These are phyloP conservation scores for Neocrepidodera transversa DNA, from an alignment of 2,888 invertebrate genomes.

Conservation along the genomic window DNA sequence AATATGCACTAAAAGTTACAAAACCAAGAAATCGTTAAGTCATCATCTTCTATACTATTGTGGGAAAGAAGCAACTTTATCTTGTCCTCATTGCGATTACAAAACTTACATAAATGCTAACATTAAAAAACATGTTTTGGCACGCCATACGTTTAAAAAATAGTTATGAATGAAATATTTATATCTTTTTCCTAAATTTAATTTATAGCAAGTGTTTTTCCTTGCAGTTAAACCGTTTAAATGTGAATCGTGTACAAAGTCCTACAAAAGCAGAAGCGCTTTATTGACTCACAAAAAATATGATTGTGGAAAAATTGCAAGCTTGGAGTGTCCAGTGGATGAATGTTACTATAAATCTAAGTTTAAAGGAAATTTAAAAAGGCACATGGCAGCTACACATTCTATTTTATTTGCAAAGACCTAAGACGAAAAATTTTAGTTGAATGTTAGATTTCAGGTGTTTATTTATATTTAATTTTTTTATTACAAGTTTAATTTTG, in stretches of 20 bases:
- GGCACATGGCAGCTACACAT: slow-evolving; percentile 1
- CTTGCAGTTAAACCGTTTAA: slow-evolving; percentile 1
- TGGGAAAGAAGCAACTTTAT: slow-evolving; percentile 46
- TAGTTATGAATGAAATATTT: too few species aligned
- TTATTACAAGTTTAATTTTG: too few species aligned
- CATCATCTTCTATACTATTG: slow-evolving; percentile 50
- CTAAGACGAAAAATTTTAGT: too few species aligned
- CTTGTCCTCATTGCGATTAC: slow-evolving; percentile 44
- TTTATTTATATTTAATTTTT: too few species aligned
- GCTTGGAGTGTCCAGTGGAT: slow-evolving; percentile 38
- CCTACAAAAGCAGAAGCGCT: slow-evolving; percentile 46
- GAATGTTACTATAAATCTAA: slow-evolving; percentile 23
- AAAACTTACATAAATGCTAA: background rate
- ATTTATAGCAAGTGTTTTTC: background rate
- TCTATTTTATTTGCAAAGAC: background rate
- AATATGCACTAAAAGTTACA: slow-evolving; percentile 24
- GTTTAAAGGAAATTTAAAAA: slow-evolving; percentile 28
- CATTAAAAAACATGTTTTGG: too few species aligned
- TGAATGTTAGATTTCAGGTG: too few species aligned
- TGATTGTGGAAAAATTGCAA: slow-evolving; percentile 46
- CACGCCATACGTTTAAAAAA: too few species aligned
- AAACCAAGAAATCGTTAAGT: slow-evolving; percentile 17
- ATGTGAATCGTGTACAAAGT: slow-evolving; percentile 43
- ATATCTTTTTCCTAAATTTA: too few species aligned
- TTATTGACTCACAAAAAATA: slow-evolving; percentile 46